phyloP scores from a whole-genome alignment of 2,888 invertebrate genomes.

The Hyposoter dolosus region DNA sequence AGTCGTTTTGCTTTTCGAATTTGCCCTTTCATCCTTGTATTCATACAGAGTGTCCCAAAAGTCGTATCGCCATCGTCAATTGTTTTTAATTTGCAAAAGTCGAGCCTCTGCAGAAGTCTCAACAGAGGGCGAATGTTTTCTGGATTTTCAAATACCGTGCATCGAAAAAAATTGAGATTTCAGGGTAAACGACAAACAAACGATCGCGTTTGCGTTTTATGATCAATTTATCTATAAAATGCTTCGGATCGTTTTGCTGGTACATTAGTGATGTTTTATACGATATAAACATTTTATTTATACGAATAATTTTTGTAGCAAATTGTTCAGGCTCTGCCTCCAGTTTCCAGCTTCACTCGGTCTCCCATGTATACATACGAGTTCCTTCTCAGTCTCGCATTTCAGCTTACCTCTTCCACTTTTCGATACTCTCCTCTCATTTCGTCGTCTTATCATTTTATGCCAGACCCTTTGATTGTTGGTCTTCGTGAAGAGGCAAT shows the following conservation, averaged over 20 bases:
- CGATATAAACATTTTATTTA: background rate
- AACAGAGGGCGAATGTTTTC: background rate
- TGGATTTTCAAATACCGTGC: background rate
- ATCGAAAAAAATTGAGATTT: background rate
- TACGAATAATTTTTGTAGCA: background rate
- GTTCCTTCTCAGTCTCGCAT: constrained; percentile 13
- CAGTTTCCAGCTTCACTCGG: background rate
- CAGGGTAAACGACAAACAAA: no score
- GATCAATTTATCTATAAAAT: background rate
- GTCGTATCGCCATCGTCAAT: background rate
- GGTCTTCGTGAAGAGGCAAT: constrained; percentile 46
- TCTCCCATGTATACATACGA: background rate
- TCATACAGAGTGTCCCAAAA: background rate
- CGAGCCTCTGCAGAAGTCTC: background rate
- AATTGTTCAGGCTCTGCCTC: background rate
- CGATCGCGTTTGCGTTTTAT: background rate
- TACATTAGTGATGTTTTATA: background rate
- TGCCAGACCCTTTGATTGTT: constrained; percentile 63
- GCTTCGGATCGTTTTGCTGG: background rate
- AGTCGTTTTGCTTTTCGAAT: constrained; percentile 42
- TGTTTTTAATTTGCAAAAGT: background rate
- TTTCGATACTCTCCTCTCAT: constrained; percentile 25
- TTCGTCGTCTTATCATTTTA: constrained; percentile 59
- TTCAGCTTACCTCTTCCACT: constrained; percentile 17
- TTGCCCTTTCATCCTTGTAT: background rate